These are phyloP conservation scores for Stichodactyla mertensii DNA, from an alignment of 64 coral and sea anemone genomes.

Conservation along the genomic window DNA sequence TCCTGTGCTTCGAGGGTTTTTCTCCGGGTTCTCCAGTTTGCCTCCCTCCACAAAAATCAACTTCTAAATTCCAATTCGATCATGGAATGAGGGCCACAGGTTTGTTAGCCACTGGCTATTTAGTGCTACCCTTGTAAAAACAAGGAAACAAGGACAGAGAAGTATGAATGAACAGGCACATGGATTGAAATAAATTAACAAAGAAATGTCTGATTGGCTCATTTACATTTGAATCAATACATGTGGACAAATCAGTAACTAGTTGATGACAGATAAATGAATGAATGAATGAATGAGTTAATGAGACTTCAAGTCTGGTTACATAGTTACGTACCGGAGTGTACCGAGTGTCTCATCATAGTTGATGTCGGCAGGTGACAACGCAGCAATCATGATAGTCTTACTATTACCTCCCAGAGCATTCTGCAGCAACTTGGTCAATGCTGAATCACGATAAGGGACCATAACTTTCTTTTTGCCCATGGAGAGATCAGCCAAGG, in stretches of 20 bases:
- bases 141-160: no score
- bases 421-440: slow-evolving; percentile 96
- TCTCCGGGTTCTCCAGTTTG: no score
- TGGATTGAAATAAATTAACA: no score
- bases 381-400: slow-evolving; percentile 97
- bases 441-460: slow-evolving; percentile 93
- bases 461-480: slow-evolving; percentile 99
- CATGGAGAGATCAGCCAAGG: slow-evolving; percentile 94
- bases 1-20: no score
- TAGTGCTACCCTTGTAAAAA: no score
- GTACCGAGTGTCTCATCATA: slow-evolving; percentile 96
- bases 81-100: no score
- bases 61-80: no score
- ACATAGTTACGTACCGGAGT: slow-evolving; percentile 43
- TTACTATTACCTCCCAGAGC: slow-evolving; percentile 99
- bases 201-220: no score
- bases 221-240: no score
- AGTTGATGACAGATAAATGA: neutral
- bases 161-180: no score
- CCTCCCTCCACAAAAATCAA: no score
- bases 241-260: neutral
- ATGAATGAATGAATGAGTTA: neutral
- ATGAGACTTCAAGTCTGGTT: neutral
- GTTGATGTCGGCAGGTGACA: slow-evolving; percentile 99
- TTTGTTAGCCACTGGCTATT: no score